Evolutionary conservation across 2,888 invertebrate genomes (phyloP).

Genomic region (Calliphora vomitoria): DNA sequence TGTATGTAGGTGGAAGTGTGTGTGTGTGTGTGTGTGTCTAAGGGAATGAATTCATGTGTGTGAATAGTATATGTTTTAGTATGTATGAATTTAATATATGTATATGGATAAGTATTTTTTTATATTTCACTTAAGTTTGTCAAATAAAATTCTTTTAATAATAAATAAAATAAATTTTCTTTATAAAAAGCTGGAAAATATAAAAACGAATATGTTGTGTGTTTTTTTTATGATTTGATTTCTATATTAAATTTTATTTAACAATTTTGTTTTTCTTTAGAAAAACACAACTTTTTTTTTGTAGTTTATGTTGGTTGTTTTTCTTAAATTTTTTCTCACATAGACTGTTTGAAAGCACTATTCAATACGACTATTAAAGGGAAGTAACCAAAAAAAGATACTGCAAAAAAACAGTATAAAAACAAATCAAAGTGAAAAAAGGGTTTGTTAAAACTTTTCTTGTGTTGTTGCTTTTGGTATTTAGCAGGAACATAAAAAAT

Average conservation of each 20-base stretch:
- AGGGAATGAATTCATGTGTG: not conserved
- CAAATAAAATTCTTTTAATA: conserved; percentile 23
- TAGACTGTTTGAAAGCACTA: not conserved
- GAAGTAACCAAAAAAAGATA: not conserved
- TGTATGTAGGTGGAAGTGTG: not conserved
- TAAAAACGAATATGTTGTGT: not conserved
- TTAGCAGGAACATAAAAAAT: not conserved
- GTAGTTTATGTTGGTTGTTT: not conserved
- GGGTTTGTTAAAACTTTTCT: not conserved
- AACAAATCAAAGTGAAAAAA: not conserved
- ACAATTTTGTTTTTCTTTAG: not conserved
- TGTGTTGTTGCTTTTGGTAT: not conserved
- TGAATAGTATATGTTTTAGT: not conserved
- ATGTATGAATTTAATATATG: not conserved
- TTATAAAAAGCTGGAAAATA: not conserved
- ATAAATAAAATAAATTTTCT: not conserved
- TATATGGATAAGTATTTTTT: not conserved
- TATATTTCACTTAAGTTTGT: conserved; percentile 20
- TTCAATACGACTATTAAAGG: too few species aligned
- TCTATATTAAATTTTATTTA: conserved; percentile 18
- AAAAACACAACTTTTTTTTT: not conserved
- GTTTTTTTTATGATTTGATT: not conserved
- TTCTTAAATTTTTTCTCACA: not conserved
- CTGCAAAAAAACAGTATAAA: not conserved
- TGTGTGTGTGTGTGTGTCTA: not conserved